Conservation (phyloP, 2,888 invertebrate genomes). For the Chironomus tentans region DNA sequence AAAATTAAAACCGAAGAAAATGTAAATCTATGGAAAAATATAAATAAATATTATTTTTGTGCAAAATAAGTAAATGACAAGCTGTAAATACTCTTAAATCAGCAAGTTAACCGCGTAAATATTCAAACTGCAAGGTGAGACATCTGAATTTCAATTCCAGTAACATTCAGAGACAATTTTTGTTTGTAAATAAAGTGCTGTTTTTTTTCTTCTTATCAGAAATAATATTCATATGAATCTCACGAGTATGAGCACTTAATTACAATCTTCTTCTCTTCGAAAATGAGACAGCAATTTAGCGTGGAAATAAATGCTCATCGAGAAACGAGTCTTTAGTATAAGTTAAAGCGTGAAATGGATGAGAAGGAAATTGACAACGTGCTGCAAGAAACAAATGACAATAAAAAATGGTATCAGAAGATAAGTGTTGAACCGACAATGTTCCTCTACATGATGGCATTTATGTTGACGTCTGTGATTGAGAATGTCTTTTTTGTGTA, state of each 20-base stretch:
- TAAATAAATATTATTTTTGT: too few relatives aligned
- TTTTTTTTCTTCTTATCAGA: background rate
- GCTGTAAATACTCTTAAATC: too few relatives aligned
- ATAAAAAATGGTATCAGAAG: slow-evolving; percentile 30
- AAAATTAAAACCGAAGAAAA: too few relatives aligned
- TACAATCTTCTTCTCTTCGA: background rate
- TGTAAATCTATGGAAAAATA: too few relatives aligned
- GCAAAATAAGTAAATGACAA: too few relatives aligned
- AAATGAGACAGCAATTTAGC: background rate
- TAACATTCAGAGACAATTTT: too few relatives aligned
- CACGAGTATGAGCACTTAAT: background rate
- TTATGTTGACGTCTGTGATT: slow-evolving; percentile 68
- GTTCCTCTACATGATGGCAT: slow-evolving; percentile 83
- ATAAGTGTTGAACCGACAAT: slow-evolving; percentile 78
- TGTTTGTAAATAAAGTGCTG: background rate
- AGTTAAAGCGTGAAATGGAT: background rate
- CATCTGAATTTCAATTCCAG: too few relatives aligned
- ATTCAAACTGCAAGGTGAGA: too few relatives aligned
- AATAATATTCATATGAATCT: background rate
- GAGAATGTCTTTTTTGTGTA: slow-evolving; percentile 71
- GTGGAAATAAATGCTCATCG: background rate
- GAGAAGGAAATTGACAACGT: background rate
- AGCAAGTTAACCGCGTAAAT: too few relatives aligned
- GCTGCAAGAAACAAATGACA: background rate
- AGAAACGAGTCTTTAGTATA: background rate